These are phyloP conservation scores for Chloebia gouldiae DNA, from an alignment of 2,113 vertebrate species.

Conservation along the genomic window DNA sequence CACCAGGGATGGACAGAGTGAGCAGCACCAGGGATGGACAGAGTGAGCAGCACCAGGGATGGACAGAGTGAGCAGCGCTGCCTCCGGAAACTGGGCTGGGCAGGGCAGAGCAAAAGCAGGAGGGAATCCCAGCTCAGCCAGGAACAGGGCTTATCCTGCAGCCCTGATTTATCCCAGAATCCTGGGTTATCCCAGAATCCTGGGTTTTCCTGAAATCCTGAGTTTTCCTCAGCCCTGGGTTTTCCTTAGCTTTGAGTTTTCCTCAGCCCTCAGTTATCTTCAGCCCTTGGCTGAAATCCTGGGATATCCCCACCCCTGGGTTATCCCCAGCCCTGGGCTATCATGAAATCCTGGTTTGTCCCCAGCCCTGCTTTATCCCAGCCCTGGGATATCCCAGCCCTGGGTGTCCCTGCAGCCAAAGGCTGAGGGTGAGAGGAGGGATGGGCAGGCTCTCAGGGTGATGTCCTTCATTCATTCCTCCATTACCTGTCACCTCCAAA, in stretches of 20 bases:
- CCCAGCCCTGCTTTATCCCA: not conserved
- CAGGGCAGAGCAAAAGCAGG: too few relatives aligned
- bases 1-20: not conserved
- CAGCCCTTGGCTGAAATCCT: too few relatives aligned
- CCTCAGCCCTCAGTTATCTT: too few relatives aligned
- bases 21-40: too few relatives aligned
- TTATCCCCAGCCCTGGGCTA: too few relatives aligned
- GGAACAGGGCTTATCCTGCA: too few relatives aligned
- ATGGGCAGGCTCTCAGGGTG: not conserved
- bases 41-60: too few relatives aligned
- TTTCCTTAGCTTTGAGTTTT: not conserved
- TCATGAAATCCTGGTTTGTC: not conserved
- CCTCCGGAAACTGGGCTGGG: too few relatives aligned
- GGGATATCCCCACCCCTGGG: not conserved
- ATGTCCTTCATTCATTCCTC: not conserved
- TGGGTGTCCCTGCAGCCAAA: not conserved
- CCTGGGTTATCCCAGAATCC: not conserved
- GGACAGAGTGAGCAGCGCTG: too few relatives aligned
- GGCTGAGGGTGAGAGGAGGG: not conserved
- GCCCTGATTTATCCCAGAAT: too few relatives aligned
- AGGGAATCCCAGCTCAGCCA: too few relatives aligned
- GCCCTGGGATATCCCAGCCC: accelerated
- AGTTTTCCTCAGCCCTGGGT: not conserved
- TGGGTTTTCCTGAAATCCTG: not conserved
- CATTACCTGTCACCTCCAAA: not conserved